These are phyloP conservation scores for Oligia latruncula DNA, from an alignment of 2,888 invertebrate genomes.

Conservation along the genomic window DNA sequence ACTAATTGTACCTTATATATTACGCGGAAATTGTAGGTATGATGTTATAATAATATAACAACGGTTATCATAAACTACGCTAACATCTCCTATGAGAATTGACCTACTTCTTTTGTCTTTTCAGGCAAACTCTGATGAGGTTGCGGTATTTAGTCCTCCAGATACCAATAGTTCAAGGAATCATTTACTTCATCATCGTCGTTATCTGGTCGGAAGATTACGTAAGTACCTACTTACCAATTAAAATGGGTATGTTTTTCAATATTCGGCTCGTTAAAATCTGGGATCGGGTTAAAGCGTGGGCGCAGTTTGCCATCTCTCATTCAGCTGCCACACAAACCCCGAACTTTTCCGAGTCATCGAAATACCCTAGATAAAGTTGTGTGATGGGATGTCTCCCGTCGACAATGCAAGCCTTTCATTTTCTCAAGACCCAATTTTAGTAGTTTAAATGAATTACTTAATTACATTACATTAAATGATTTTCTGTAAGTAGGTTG, in stretches of 20 bases:
- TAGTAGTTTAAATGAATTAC: background rate
- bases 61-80: background rate
- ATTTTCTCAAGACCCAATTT: background rate
- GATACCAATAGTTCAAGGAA: constrained; percentile 92
- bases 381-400: background rate
- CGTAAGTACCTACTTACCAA: constrained; percentile 81
- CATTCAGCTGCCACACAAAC: background rate
- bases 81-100: background rate
- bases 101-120: constrained; percentile 69
- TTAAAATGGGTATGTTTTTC: background rate
- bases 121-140: constrained; percentile 88
- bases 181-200: constrained; percentile 90
- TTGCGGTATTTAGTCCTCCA: constrained; percentile 92
- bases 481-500: no score
- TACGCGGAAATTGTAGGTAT: background rate
- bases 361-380: background rate
- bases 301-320: no score
- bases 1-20: background rate
- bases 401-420: background rate
- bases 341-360: background rate
- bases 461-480: no score
- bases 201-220: constrained; percentile 92
- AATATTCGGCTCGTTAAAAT: no score
- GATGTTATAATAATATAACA: background rate
- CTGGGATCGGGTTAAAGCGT: background rate